Evolutionary conservation across 1,140 invertebrate genomes (phyloP), one percentile per base, ranked within the genome.

Genomic region (Frieseomelitta varia): DNA sequence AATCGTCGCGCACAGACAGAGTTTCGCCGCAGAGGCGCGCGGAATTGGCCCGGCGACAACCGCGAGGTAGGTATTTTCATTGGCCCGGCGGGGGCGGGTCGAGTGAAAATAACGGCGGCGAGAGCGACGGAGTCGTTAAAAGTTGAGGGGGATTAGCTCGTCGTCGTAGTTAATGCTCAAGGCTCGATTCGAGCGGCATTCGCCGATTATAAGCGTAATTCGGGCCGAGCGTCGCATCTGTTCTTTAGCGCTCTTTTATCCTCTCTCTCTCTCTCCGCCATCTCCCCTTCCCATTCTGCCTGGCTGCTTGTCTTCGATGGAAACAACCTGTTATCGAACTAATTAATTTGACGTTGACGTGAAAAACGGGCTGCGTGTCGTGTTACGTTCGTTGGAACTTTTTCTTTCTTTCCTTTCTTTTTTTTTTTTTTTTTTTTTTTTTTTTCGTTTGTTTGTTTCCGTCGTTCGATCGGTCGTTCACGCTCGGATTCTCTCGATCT

Each of bases 131-230:
- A 68, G 76, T 86, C 77, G 88, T 89, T 86, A 86, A 89, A 88
- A 88, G 87, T 89, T 86, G 77, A 84, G 71, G 68, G 79, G n/a
- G 85, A 86, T 88, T 88, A 84, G 68, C 53, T 27, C 2, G 65
- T 56, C 55, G 55, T 30, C 39, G 55, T 51, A 65, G 61, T 84
- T 84, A 84, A 85, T 77, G 84, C 72, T 86, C 63, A 69, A 80
- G 77, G 80, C 77, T 88, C 84, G 83, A 88, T 88, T 81, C 85
- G 71, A 82, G 56, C 34, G 55, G 24, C 56, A 12, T 8, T 6
- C 61, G 47, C 65, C 82, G 79, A 73, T 88, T 88, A 75, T 80
- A 56, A 85, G 76, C 56, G 79, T 79, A 76, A 87, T 80, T 76
- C 77, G 34, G 39, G 53, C 24, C 19, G 10, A 47, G 21, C 19